These are phyloP conservation scores for Stenolophus ochropezus DNA, from an alignment of 2,888 invertebrate species.

Conservation along the genomic window DNA sequence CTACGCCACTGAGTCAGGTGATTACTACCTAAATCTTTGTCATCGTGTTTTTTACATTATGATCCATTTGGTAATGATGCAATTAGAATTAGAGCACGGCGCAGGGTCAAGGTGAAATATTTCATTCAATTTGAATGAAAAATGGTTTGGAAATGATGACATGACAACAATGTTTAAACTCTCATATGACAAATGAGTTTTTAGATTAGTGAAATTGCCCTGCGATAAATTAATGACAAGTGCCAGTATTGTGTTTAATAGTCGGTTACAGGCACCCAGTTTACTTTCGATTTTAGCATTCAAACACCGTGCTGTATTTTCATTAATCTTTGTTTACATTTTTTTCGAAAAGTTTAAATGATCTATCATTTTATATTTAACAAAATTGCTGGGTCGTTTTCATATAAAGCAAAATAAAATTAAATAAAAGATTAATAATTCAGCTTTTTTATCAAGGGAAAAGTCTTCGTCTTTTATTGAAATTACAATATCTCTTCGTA, in stretches of 20 bases:
- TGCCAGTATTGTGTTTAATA: neutral
- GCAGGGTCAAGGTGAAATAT: constrained; percentile 4
- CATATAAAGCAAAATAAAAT: too few species aligned
- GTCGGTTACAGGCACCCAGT: neutral
- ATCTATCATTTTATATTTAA: too few species aligned
- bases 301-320: neutral
- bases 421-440: too few species aligned
- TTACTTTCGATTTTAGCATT: neutral
- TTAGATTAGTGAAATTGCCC: neutral
- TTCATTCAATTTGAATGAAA: neutral
- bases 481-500: too few species aligned
- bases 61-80: constrained; percentile 1
- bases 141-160: neutral
- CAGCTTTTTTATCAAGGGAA: too few species aligned
- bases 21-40: constrained; percentile 9
- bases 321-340: too few species aligned
- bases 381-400: too few species aligned
- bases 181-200: neutral
- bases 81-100: neutral
- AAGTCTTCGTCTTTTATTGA: too few species aligned
- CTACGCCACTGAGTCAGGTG: too few species aligned
- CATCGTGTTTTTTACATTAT: neutral
- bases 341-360: too few species aligned
- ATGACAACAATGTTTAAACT: neutral
- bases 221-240: neutral